phyloP scores from a whole-genome alignment of 1,140 invertebrate genomes.

The Leptopilina clavipes region DNA sequence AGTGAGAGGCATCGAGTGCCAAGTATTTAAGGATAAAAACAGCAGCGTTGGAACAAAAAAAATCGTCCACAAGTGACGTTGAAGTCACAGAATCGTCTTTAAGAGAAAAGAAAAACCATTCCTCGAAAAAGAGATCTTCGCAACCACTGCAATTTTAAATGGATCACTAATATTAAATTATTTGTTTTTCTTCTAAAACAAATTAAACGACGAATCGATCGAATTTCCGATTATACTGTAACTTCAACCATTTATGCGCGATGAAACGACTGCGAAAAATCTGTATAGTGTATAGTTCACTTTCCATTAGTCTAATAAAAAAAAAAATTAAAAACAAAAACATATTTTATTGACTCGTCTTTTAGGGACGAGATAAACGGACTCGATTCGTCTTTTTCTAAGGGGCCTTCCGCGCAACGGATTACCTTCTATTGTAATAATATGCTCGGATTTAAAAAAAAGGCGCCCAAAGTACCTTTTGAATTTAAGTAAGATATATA shows the following conservation, averaged over 20 bases:
- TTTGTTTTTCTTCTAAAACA: not conserved
- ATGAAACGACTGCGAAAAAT: constrained; percentile 1
- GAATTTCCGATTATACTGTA: not conserved
- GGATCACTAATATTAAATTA: not conserved
- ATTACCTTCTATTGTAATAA: constrained; percentile 52
- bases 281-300: constrained; percentile 26
- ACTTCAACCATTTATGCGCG: not conserved
- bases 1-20: constrained; percentile 60
- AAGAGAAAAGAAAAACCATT: not conserved
- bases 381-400: constrained; percentile 36
- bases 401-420: constrained; percentile 52
- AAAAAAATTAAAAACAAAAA: too few relatives aligned
- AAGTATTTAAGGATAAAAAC: constrained; percentile 56
- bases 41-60: constrained; percentile 37
- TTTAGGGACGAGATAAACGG: constrained; percentile 1
- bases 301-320: constrained; percentile 20
- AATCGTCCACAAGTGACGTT: too few relatives aligned
- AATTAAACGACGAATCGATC: not conserved
- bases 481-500: constrained; percentile 69
- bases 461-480: constrained; percentile 62
- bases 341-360: constrained; percentile 4
- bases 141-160: not conserved
- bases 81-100: constrained; percentile 44
- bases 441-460: constrained; percentile 15
- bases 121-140: constrained; percentile 50